A percentile compares a stretch with the other conserved stretches of the same genome.
Conservation (phyloP, 2,888 invertebrate species). For the Tipula unca region DNA sequence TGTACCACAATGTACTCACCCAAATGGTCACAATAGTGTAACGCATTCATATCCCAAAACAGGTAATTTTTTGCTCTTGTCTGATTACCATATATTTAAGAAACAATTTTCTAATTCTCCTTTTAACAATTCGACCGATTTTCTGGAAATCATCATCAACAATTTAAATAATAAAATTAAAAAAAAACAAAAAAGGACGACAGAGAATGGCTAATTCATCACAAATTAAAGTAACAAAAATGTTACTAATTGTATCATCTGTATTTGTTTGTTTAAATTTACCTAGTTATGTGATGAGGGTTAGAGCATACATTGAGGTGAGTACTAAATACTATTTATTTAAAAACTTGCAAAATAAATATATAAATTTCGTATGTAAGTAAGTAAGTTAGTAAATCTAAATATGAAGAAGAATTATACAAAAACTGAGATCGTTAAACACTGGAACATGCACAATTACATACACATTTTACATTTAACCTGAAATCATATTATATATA, state of each 20-base stretch:
- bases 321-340: no score
- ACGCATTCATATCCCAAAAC: slow-evolving; percentile 24
- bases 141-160: not conserved
- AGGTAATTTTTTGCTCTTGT: slow-evolving; percentile 28
- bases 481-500: no score
- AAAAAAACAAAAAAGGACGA: slow-evolving; percentile 30
- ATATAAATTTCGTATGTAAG: no score
- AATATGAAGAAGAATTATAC: no score
- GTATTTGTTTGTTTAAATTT: slow-evolving; percentile 70
- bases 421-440: no score
- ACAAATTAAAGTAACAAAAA: slow-evolving; percentile 67
- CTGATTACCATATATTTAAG: not conserved
- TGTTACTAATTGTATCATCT: slow-evolving; percentile 72
- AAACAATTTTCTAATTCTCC: not conserved
- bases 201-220: slow-evolving; percentile 43
- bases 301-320: slow-evolving; percentile 53
- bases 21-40: slow-evolving; percentile 33
- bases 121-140: no score
- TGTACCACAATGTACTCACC: slow-evolving; percentile 31
- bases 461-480: no score
- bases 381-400: no score
- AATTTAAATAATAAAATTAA: not conserved
- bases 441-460: no score
- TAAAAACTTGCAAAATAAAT: no score
- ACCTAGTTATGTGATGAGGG: slow-evolving; percentile 64